Base-by-base conservation (phyloP, 2,113 vertebrate species). In the Isichthys henryi region DNA sequence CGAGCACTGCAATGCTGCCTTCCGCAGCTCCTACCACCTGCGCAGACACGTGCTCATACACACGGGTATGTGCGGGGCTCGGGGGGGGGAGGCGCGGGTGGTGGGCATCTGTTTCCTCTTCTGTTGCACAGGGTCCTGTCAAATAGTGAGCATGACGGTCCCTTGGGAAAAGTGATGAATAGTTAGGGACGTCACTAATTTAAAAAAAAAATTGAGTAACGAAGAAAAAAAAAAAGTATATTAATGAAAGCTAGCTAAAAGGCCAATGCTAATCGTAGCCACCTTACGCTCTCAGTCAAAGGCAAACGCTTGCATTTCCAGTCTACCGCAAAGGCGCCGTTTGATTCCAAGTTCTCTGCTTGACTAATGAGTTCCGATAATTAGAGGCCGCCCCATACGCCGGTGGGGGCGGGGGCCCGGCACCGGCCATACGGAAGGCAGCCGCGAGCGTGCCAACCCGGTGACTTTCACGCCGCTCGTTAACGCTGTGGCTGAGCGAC, bases 21-120 rank as follows among this genome's bases (percentile, higher is more conserved):
- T 99, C 94, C 95, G 98, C 87, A 99, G 98, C 95, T 99, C 98
- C 93, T 99, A 99, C 89, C 98, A 99, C 94, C 95, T 99, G 83
- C 98, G 98, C 91, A 95, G 98, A 90, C 98, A 99, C 0, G 97
- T 99, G 90, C 98, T 99, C 93, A 99, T 99, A 89, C 98, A 99
- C 93, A 99, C 98, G 23, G 98, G 96, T 97, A 91, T 19, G 17
- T 45, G 58, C 15, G 88, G 89, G 17, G 39, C 80, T 5, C 21
- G 77, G 50, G 15, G 50, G 15, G 80, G 35, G 35, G 15, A 3
- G 5, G 13, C 3, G 80, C 15, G 35, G 15, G 9, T 0, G 13
- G 39, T 46, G 80, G 39, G 31, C 74, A 3, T 46, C 11, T 21
- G 7, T 83, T 48, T 83, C 39, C 43, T 86, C n/a, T 86, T 50